A percentile compares a stretch with the other conserved stretches of the same genome.
Conservation (phyloP, 2,888 invertebrate species). For the Agonum fuliginosum region DNA sequence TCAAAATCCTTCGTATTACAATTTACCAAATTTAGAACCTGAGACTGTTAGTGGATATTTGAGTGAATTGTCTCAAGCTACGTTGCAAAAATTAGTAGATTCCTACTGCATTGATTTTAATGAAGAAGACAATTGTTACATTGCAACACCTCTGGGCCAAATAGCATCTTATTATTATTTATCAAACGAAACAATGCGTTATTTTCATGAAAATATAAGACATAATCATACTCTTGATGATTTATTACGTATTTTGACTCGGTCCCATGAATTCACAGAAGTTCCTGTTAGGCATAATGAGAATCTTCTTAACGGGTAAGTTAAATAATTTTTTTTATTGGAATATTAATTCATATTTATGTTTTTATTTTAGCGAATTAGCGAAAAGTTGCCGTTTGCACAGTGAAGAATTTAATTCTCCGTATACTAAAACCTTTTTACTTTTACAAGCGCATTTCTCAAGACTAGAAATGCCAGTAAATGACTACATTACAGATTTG, state of each 20-base stretch:
- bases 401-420: constrained; percentile 90
- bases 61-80: constrained; percentile 86
- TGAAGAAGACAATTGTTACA: constrained; percentile 71
- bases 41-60: constrained; percentile 84
- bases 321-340: constrained; percentile 39
- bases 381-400: constrained; percentile 84
- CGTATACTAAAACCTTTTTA: constrained; percentile 95
- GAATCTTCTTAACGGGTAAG: constrained; percentile 91
- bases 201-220: constrained; percentile 84
- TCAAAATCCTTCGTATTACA: constrained; percentile 94
- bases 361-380: constrained; percentile 80
- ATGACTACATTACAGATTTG: constrained; percentile 96
- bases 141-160: constrained; percentile 88
- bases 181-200: constrained; percentile 91
- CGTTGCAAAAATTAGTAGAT: constrained; percentile 81
- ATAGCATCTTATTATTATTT: constrained; percentile 98
- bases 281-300: constrained; percentile 99
- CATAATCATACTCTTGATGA: constrained; percentile 81
- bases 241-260: constrained; percentile 85
- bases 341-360: constrained; percentile 47
- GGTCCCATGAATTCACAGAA: constrained; percentile 92
- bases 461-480: constrained; percentile 87
- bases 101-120: constrained; percentile 85
- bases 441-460: constrained; percentile 96
- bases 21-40: constrained; percentile 83